phyloP scores from a whole-genome alignment of 2,888 invertebrate genomes.

The Acrocyrtus sp. region DNA sequence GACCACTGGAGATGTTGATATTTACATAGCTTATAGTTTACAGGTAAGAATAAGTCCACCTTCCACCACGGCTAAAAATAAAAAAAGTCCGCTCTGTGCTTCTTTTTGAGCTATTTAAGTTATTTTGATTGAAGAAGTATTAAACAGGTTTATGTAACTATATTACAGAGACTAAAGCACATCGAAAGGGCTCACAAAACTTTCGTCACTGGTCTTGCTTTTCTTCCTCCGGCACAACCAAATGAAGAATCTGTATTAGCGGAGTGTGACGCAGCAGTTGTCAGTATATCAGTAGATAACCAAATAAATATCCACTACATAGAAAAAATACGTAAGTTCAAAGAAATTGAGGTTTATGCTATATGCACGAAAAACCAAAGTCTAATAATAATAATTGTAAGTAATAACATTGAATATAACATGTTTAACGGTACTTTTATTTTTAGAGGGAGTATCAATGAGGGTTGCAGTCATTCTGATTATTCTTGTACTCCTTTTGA shows the following conservation, averaged over 20 bases:
- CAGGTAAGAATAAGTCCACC: constrained; percentile 72
- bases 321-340: constrained; percentile 78
- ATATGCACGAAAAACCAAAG: neutral
- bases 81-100: neutral
- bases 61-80: neutral
- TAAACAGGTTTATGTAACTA: too few relatives aligned
- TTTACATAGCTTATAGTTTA: constrained; percentile 91
- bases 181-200: constrained; percentile 89
- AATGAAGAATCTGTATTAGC: constrained; percentile 64
- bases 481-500: constrained; percentile 78
- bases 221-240: constrained; percentile 75
- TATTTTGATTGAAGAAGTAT: neutral
- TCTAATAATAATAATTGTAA: neutral
- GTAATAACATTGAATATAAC: neutral
- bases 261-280: constrained; percentile 81
- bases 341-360: constrained; percentile 13
- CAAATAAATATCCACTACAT: constrained; percentile 89
- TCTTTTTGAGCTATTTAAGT: constrained; percentile 22
- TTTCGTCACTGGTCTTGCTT: constrained; percentile 97
- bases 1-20: constrained; percentile 90
- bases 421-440: constrained; percentile 24
- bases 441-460: constrained; percentile 80
- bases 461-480: constrained; percentile 83
- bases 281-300: constrained; percentile 97
- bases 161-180: constrained; percentile 79